Conservation (phyloP, 2,797 vertebrate species). For the Crenuchus spilurus region DNA sequence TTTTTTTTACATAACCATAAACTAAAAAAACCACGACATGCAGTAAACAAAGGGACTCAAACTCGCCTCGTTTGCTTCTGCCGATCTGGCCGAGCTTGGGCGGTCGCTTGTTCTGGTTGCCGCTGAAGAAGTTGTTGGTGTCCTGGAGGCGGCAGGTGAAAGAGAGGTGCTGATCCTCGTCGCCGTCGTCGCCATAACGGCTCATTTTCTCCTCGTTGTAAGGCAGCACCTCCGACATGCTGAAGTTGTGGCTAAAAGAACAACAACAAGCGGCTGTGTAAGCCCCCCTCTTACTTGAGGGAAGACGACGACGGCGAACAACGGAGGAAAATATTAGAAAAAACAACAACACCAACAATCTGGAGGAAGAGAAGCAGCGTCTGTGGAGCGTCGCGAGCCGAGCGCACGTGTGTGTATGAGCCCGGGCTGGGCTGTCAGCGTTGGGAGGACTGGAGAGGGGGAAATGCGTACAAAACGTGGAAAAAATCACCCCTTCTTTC, state of each 20-base stretch:
- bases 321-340: background rate
- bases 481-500: background rate
- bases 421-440: background rate
- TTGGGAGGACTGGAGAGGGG: background rate
- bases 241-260: slow-evolving; percentile 43
- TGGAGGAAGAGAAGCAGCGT: background rate
- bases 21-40: slow-evolving; percentile 28
- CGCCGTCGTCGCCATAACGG: slow-evolving; percentile 88
- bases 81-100: slow-evolving; percentile 97
- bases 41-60: slow-evolving; percentile 17
- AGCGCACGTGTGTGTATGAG: background rate
- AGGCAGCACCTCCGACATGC: slow-evolving; percentile 94
- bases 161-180: slow-evolving; percentile 85
- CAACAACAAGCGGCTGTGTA: slow-evolving; percentile 1
- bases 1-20: no score
- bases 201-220: slow-evolving; percentile 94
- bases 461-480: background rate
- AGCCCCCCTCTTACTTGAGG: slow-evolving; percentile 5
- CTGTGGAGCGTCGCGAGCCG: background rate
- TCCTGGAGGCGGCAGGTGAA: slow-evolving; percentile 97
- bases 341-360: no score
- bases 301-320: background rate
- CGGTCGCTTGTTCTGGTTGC: slow-evolving; percentile 89
- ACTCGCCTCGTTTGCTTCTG: slow-evolving; percentile 91
- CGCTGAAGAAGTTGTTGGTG: slow-evolving; percentile 92